Evolutionary conservation across 2,113 vertebrate species (phyloP).

Genomic region (Semicossyphus pulcher): DNA sequence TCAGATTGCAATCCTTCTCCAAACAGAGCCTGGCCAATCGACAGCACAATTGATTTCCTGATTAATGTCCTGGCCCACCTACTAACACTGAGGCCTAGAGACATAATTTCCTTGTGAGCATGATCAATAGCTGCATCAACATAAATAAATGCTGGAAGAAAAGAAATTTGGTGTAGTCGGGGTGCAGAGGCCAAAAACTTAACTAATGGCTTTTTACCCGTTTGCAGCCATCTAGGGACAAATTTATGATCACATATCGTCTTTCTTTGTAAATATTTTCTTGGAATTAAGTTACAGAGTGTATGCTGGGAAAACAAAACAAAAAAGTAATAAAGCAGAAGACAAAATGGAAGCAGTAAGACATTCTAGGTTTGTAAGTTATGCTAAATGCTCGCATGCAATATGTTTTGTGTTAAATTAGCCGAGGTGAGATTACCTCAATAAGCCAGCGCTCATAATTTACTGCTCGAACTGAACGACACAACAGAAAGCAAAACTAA

Average conservation of each 20-base stretch:
- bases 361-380: neutral
- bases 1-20: constrained; percentile 80
- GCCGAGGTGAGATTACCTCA: neutral
- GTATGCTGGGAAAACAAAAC: neutral
- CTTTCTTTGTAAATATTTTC: constrained; percentile 16
- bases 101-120: constrained; percentile 89
- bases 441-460: neutral
- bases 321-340: neutral
- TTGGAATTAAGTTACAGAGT: neutral
- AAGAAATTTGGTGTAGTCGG: constrained; percentile 51
- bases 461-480: neutral
- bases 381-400: neutral
- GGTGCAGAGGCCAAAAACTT: constrained; percentile 37
- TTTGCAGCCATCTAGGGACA: constrained; percentile 23
- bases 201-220: constrained; percentile 33
- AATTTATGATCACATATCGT: constrained; percentile 8
- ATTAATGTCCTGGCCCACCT: constrained; percentile 88
- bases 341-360: neutral
- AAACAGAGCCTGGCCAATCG: constrained; percentile 83
- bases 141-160: constrained; percentile 80
- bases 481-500: neutral
- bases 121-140: constrained; percentile 90
- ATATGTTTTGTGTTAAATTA: constrained; percentile 6
- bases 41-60: constrained; percentile 89
- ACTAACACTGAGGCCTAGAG: constrained; percentile 83